Evolutionary conservation across 2,888 invertebrate genomes (phyloP).

Genomic region (Periphyllus acericola): DNA sequence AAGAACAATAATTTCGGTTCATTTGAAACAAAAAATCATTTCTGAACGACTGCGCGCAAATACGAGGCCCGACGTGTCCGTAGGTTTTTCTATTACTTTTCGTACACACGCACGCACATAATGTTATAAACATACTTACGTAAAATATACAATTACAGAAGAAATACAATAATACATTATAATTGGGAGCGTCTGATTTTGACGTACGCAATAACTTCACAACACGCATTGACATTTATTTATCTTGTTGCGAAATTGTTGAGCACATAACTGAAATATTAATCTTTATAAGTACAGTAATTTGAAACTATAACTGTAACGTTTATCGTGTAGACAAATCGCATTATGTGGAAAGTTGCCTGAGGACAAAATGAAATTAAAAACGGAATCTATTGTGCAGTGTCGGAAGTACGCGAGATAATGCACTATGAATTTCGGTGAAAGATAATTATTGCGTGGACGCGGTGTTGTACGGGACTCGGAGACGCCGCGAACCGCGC

Average conservation of each 20-base stretch:
- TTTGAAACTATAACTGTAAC: constrained; percentile 26
- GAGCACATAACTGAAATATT: constrained; percentile 20
- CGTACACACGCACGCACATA: no score
- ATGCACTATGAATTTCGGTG: background rate
- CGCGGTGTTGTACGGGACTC: background rate
- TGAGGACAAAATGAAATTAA: background rate
- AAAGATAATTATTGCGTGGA: no score
- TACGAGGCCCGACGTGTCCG: background rate
- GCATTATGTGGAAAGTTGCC: background rate
- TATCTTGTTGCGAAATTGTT: constrained; percentile 21
- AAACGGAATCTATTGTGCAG: constrained; percentile 1
- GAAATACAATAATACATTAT: background rate
- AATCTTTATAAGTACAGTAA: constrained; percentile 3
- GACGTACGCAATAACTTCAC: background rate
- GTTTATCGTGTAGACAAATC: constrained; percentile 19
- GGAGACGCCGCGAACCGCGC: no score
- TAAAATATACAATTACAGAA: background rate
- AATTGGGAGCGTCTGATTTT: background rate
- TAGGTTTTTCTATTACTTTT: background rate
- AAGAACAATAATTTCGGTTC: constrained; percentile 22
- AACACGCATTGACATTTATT: background rate
- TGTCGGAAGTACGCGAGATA: background rate
- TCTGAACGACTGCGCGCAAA: background rate
- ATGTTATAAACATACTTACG: background rate
- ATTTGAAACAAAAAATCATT: constrained; percentile 5